These are phyloP conservation scores for Amiota communis DNA, from an alignment of 2,888 invertebrate genomes.

Conservation along the genomic window DNA sequence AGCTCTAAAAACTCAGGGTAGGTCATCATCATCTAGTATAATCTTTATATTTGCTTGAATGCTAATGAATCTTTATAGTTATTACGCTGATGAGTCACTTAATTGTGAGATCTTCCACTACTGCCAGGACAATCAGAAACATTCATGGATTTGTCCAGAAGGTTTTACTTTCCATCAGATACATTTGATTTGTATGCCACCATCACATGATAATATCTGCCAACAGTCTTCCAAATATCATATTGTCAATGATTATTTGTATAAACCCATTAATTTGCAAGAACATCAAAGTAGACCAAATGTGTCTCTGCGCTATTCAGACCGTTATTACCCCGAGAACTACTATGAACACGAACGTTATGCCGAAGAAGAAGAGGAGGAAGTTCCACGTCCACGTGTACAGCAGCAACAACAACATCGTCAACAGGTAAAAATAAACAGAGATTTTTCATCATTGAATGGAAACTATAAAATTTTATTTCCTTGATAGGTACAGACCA, in stretches of 20 bases:
- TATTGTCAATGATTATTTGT: slow-evolving; percentile 93
- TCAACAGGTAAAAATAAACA: slow-evolving; percentile 60
- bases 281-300: slow-evolving; percentile 87
- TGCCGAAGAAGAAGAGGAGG: slow-evolving; percentile 68
- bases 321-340: slow-evolving; percentile 87
- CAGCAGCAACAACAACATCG: slow-evolving; percentile 68
- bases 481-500: slow-evolving; percentile 60
- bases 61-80: slow-evolving; percentile 68
- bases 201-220: slow-evolving; percentile 90
- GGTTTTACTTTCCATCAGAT: slow-evolving; percentile 84
- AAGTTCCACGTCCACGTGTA: slow-evolving; percentile 64
- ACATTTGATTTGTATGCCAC: slow-evolving; percentile 94
- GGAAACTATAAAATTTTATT: not conserved
- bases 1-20: slow-evolving; percentile 84
- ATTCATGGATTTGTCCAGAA: slow-evolving; percentile 95
- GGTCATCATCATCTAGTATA: slow-evolving; percentile 4
- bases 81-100: slow-evolving; percentile 91
- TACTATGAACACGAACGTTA: slow-evolving; percentile 80
- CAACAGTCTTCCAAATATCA: slow-evolving; percentile 91
- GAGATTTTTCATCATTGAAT: not conserved
- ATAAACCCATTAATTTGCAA: slow-evolving; percentile 89
- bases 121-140: slow-evolving; percentile 90
- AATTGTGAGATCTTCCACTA: slow-evolving; percentile 95
- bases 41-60: not conserved
- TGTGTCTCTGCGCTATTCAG: slow-evolving; percentile 85